Base-by-base conservation (phyloP, 1,140 invertebrate species). In the Drosophila ercepeae region DNA sequence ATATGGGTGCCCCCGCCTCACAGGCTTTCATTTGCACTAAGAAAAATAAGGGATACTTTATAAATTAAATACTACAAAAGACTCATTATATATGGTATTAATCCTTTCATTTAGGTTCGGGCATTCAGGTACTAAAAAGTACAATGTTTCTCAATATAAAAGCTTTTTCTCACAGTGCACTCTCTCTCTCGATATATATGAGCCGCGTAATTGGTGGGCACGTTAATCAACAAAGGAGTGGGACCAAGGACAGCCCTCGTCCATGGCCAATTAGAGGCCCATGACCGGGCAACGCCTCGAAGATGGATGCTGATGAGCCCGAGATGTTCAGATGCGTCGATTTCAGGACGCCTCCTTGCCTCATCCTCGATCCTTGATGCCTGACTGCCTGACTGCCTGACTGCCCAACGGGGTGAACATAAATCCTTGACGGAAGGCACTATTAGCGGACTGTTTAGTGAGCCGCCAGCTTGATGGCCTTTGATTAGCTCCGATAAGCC, bases 191-290 rank as follows among this genome's bases (percentile, higher is more conserved):
- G 21, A 59, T 86, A 84, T 84, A 86, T 86, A 84, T 84, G 82
- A 77, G 72, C 63, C 76, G 76, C 82, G 77, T 86, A 88, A 86
- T 86, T 86, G 81, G 82, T 88, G 81, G 82, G 82, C 82, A 81
- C 81, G 81, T 86, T 86, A 86, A 86, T 86, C 82, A 86, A 88
- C 57, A 72, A 63, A 61, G 82, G 68, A 65, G 61, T 32, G 60
- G 68, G 49, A 19, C 41, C 65, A 46, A 23, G 25, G 65, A 36
- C 45, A 27, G 52, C 39, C 39, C 39, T 71, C 54, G 34, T 55
- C 67, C 44, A 46, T 69, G 72, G 63, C 81, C 81, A 86, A 86
- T 86, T 86, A 86, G 77, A 88, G 79, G 58, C 58, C 75, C 76
- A 72, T 63, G 75, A 71, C 59, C 68, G 71, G 58, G 60, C 75